Base-by-base conservation (phyloP, 2,888 invertebrate genomes). In the Lasioglossum oenotherae region DNA sequence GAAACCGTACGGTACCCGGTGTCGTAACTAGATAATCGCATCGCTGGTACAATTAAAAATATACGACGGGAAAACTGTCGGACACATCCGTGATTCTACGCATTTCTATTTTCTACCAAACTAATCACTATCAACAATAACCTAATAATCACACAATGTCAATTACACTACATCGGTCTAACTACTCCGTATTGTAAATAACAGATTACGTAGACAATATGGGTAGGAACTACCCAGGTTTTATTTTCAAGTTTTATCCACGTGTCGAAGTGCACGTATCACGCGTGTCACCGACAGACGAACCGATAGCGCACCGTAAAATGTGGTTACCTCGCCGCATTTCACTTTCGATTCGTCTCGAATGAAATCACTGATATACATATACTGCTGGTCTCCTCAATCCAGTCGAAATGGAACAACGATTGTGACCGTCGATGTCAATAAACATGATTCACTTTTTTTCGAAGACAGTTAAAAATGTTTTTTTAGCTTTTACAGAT, bases 51-150 rank as follows among this genome's bases (percentile, higher is more conserved):
- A 64, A 84, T 76, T 75, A 57, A 74, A 75, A 64, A 64, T n/a
- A 75, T 0, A 73, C 23, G 53, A 23, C 19, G 12, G 44, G 35
- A 73, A 75, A 76, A 74, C 14, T 10, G 46, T 41, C 31, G 46
- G 38, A n/a, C 71, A 75, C 69, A 64, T 73, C 31, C 10, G n/a
- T 57, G 14, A 73, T 72, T 84, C 72, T 41, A 38, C n/a, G 76
- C 60, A 79, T 31, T 75, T 64, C 60, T 31, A 41, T 76, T 31
- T 75, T 64, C 60, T 31, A 41, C 46, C 23, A 6, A 64, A 19
- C 4, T 75, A 85, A 64, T 23, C 44, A 35, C 82, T 82, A 84
- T 72, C 23, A 14, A 75, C 31, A 19, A 78, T 71, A 84, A 67
- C 49, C 74, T 78, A 83, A 83, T 41, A 84, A 84, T n/a, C 8